Percentiles rank a stretch among this genome's conserved stretches.
Conservation (phyloP, 2,888 invertebrate species). For the Clivina fossor region DNA sequence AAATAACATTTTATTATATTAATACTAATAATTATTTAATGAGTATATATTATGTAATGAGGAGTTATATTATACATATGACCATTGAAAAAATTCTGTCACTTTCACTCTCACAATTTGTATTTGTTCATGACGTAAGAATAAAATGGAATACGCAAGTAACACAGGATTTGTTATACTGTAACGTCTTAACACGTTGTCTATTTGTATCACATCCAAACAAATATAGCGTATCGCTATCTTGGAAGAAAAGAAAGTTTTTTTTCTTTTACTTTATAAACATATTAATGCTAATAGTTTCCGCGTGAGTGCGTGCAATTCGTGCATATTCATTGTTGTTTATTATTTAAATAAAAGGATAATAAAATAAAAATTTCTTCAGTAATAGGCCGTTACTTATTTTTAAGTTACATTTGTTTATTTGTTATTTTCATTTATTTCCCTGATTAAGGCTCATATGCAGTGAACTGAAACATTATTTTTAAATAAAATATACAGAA, state of each 20-base stretch:
- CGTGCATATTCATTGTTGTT: neutral
- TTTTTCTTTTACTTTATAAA: neutral
- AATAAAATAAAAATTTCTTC: neutral
- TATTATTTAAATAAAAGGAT: neutral
- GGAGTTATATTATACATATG: neutral
- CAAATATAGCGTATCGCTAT: neutral
- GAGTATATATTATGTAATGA: neutral
- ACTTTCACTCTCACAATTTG: conserved; percentile 3
- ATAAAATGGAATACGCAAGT: neutral
- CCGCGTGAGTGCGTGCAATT: neutral
- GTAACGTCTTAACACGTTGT: too few species aligned
- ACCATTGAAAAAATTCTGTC: conserved; percentile 5
- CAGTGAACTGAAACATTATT: too few species aligned
- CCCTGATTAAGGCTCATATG: too few species aligned
- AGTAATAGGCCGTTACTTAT: too few species aligned
- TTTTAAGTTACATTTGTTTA: too few species aligned
- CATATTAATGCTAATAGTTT: neutral
- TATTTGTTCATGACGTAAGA: neutral
- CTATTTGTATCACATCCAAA: neutral
- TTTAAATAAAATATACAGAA: too few species aligned
- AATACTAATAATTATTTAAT: too few species aligned
- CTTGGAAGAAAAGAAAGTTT: conserved; percentile 1
- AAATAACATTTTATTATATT: too few species aligned
- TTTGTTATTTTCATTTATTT: too few species aligned
- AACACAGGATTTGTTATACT: too few species aligned